Conservation (phyloP, 2,888 invertebrate genomes). For the Metellina segmentata region DNA sequence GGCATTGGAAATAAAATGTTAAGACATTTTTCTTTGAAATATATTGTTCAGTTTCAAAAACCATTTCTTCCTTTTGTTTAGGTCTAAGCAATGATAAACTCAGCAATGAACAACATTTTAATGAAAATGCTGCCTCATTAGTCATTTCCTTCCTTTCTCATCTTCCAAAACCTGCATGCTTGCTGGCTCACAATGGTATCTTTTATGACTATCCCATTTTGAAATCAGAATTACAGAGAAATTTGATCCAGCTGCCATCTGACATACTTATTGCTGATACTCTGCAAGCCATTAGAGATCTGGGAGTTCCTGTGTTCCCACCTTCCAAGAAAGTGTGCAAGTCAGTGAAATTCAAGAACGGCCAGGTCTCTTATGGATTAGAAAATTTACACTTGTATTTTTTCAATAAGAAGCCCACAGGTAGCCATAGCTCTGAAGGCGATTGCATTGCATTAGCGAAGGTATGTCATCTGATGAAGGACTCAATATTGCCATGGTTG, state of each 20-base stretch:
- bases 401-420: conserved; percentile 35
- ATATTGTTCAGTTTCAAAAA: no score
- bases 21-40: no score
- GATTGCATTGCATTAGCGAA: conserved; percentile 67
- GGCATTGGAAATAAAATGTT: no score
- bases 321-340: conserved; percentile 28
- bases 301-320: conserved; percentile 49
- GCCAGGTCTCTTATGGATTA: conserved; percentile 31
- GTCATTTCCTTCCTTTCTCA: conserved; percentile 85
- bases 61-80: conserved; percentile 73
- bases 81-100: conserved; percentile 86
- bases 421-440: conserved; percentile 68
- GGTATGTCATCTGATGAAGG: conserved; percentile 55
- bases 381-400: conserved; percentile 57
- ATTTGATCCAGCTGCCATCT: conserved; percentile 60
- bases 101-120: conserved; percentile 85
- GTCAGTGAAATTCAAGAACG: conserved; percentile 30
- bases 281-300: conserved; percentile 38
- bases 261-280: conserved; percentile 63
- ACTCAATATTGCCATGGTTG: conserved; percentile 57
- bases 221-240: conserved; percentile 84
- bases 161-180: conserved; percentile 87
- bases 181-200: conserved; percentile 91
- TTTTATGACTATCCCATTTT: conserved; percentile 90
- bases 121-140: conserved; percentile 83